Evolutionary conservation across 2,797 vertebrate genomes (phyloP), one percentile per base, ranked within the genome.

Genomic region (Momotus momota): DNA sequence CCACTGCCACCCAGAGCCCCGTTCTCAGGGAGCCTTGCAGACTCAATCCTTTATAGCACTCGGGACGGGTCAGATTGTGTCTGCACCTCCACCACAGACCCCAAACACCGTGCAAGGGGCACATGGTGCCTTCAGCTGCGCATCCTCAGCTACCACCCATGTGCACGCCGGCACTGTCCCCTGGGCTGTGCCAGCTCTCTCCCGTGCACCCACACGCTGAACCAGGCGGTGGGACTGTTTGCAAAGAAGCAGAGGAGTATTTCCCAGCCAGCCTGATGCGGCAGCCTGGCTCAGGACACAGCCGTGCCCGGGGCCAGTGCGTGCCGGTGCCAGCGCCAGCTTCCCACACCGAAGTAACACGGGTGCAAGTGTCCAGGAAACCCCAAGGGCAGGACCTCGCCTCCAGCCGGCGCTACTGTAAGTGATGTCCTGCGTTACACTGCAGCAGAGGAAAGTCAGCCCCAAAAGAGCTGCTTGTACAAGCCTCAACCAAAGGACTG

Each of bases 51-150:
- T 49, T 55, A 14, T 21, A 80, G 75, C 43, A 12, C 12, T 51
- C 7, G 4, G 43, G 49, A 46, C 0, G 0, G 16, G 31, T 60
- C 41, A 41, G 52, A n/a, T 4, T 22, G n/a, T 8, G 0, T 6
- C 52, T 10, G 0, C 12, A 25, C 14, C 54, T 60, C 43, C 0
- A 0, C 26, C 81, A 26, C 0, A 0, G 57, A 35, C 7, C 45
- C 12, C 41, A 14, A 26, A 35, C 35, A 22, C 48, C 0, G 0
- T 21, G 26, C 35, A 35, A 85, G 12, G 35, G n/a, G 0, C 5
- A 33, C 57, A 21, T 38, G 60, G 54, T 0, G 0, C 65, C 18
- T 45, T 40, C 0, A 10, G 52, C 71, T 48, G 71, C 5, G 6
- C 33, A 10, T 41, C 64, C 64, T 66, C 15, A 18, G 22, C 43